A percentile compares a stretch with the other conserved stretches of the same genome.
Conservation (phyloP, 2,888 invertebrate genomes). For the Plebejus argus region DNA sequence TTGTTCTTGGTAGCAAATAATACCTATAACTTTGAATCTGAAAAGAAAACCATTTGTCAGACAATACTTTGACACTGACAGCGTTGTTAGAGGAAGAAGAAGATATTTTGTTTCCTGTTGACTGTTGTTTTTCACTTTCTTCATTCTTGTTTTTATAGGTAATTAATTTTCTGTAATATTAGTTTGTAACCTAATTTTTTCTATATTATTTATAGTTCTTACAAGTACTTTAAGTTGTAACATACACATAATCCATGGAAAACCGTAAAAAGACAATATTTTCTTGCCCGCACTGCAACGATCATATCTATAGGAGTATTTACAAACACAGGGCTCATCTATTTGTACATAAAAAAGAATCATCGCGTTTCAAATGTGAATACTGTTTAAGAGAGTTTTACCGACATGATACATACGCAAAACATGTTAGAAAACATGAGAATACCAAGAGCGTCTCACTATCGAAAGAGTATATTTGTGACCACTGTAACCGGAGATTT, state of each 20-base stretch:
- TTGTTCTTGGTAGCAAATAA: background rate
- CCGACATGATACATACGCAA: conserved; percentile 53
- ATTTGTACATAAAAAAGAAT: conserved; percentile 54
- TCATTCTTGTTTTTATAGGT: background rate
- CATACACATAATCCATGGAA: background rate
- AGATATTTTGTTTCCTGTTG: background rate
- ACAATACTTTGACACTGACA: background rate
- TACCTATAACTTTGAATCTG: background rate
- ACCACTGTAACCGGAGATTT: background rate
- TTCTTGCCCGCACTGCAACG: conserved; percentile 52
- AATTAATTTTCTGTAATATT: background rate
- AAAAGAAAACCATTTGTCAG: background rate
- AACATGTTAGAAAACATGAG: conserved; percentile 47
- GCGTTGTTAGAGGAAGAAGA: background rate
- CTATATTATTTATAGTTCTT: background rate
- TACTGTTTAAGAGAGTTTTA: conserved; percentile 57
- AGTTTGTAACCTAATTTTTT: background rate
- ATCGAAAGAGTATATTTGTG: background rate
- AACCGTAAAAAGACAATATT: background rate
- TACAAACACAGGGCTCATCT: conserved; percentile 54
- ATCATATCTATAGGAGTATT: conserved; percentile 49
- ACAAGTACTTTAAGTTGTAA: background rate
- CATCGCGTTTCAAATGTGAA: conserved; percentile 53
- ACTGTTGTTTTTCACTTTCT: background rate
- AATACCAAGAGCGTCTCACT: background rate